Evolutionary conservation across 1,140 invertebrate species (phyloP), one percentile per base, ranked within the genome.

Genomic region (Tachypleus tridentatus): DNA sequence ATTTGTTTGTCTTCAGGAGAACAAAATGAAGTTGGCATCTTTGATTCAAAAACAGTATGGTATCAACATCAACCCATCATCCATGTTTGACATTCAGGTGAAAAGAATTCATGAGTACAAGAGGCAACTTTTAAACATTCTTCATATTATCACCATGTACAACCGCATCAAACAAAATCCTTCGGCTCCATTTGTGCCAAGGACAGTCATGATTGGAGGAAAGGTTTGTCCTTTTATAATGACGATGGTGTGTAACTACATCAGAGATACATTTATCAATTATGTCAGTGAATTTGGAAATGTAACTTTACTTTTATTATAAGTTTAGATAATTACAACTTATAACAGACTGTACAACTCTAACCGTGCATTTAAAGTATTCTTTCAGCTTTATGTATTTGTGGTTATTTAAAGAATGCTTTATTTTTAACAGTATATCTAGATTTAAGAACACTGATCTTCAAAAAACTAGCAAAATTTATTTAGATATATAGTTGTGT

Each of bases 91-190:
- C 75, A 91, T 98, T 67, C 95, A 98, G 78, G 95, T 98, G 49
- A 99, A 99, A 79, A 85, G 97, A 73, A 98, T 99, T 72, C 97
- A 99, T 76, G 97, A 99, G 77, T 99, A 99, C 57, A 99, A 99
- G 80, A 83, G 97, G 6, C 97, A 99, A 78, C 79, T 99, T 60
- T 78, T 99, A 64, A 99, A 98, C 77, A 90, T 88, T 70, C 77
- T 99, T 61, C 93, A 99, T 76, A 91, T 98, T 56, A 97, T 98
- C 65, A 93, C 91, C 0, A 72, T 98, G 70, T 99, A 99, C 82
- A 99, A 99, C 77, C 83, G 94, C 70, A 96, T 99, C 73, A 99
- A 98, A 80, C 86, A 85, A 65, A 87, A 99, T 80, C 96, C 97
- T 5, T 82, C 82, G 82, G 75, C 73, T 58, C 50, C 84, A 7